Percentiles rank a stretch among this genome's conserved stretches.
Evolutionary conservation across 2,888 invertebrate genomes (phyloP).

Genomic region (Hirtodrosophila histrioides): DNA sequence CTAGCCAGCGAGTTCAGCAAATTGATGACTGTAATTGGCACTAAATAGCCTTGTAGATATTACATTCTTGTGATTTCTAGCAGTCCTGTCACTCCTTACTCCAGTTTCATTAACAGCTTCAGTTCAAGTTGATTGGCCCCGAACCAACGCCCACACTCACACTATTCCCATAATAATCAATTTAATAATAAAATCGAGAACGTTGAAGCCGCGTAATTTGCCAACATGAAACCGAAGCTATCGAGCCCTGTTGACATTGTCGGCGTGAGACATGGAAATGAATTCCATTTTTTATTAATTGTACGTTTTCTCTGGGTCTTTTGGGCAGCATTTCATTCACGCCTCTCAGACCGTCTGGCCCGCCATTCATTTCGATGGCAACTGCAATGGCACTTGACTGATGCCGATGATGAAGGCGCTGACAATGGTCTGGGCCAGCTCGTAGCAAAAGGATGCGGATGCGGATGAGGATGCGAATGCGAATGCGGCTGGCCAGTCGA

Average conservation of each 20-base stretch:
- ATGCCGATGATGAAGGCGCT: constrained; percentile 36
- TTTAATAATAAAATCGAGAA: constrained; percentile 48
- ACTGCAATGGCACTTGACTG: constrained; percentile 62
- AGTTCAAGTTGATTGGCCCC: constrained; percentile 32
- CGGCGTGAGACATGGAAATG: constrained; percentile 52
- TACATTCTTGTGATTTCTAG: too few relatives aligned
- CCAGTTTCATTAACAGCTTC: constrained; percentile 9
- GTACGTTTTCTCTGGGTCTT: constrained; percentile 39
- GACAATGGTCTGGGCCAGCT: constrained; percentile 31
- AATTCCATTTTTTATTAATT: constrained; percentile 71
- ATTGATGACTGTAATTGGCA: too few relatives aligned
- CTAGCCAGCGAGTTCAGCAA: too few relatives aligned
- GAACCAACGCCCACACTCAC: constrained; percentile 24
- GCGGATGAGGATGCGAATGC: constrained; percentile 19
- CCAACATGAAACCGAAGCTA: constrained; percentile 30
- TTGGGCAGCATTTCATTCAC: constrained; percentile 10
- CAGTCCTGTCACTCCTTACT: neutral
- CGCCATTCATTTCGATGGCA: constrained; percentile 12
- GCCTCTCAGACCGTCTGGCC: neutral
- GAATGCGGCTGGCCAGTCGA: constrained; percentile 26
- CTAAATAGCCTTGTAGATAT: too few relatives aligned
- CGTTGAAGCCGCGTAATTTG: constrained; percentile 44
- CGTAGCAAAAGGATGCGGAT: constrained; percentile 15
- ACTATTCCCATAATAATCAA: constrained; percentile 42
- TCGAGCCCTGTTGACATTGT: constrained; percentile 44